A percentile compares a stretch with the other conserved stretches of the same genome.
phyloP scores from a whole-genome alignment of 2,113 vertebrate species.

The Gymnobelideus leadbeateri region DNA sequence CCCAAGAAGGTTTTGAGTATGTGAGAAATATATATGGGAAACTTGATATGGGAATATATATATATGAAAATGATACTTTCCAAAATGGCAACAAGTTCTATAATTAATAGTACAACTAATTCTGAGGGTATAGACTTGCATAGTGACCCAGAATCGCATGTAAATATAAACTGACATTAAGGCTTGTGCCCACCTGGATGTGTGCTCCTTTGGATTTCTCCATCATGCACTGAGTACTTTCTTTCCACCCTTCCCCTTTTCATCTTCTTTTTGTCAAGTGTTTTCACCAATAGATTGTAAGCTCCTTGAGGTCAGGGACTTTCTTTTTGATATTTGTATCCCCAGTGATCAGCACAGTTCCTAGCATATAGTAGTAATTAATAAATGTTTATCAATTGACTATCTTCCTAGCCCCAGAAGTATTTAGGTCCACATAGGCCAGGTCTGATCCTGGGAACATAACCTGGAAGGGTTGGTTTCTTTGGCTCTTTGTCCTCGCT shows the following conservation, averaged over 20 bases:
- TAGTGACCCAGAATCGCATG: constrained; percentile 23
- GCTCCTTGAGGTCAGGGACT: background rate
- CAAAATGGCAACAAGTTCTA: background rate
- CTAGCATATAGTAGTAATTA: background rate
- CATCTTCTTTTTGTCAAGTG: background rate
- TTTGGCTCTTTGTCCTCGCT: background rate
- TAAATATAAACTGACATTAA: constrained; percentile 8
- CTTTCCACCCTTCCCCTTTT: background rate
- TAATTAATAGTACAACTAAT: background rate
- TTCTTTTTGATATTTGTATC: background rate
- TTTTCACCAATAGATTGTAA: background rate
- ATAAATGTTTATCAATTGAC: background rate
- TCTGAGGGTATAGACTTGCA: background rate
- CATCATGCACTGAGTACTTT: background rate
- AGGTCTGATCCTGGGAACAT: background rate
- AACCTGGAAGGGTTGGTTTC: background rate
- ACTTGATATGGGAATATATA: background rate
- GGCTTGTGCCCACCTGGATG: background rate
- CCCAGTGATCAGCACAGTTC: background rate
- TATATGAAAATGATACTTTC: background rate
- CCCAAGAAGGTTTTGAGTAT: background rate
- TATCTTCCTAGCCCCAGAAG: background rate
- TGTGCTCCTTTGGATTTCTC: background rate
- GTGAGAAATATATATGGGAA: background rate
- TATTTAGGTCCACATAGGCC: background rate